Evolutionary conservation across 2,888 invertebrate genomes (phyloP).

Genomic region (Malachius bipustulatus): DNA sequence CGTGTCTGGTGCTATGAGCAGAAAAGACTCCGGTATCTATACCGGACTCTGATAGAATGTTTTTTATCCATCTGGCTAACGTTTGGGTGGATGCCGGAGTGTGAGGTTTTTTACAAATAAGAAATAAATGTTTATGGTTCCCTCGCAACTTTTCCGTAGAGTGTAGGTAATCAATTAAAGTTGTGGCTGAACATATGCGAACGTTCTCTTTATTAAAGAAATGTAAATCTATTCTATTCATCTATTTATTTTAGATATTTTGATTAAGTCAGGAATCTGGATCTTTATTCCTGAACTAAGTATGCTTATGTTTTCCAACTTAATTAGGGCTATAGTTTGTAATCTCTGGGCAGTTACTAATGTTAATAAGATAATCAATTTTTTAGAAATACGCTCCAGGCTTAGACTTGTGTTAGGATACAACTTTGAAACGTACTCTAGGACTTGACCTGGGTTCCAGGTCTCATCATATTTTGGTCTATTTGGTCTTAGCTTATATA

Average conservation of each 20-base stretch:
- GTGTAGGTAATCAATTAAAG: not conserved
- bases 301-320: not conserved
- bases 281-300: not conserved
- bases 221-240: not conserved
- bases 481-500: slow-evolving; percentile 18
- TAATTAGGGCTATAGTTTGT: slow-evolving; percentile 14
- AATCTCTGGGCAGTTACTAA: slow-evolving; percentile 18
- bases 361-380: slow-evolving; percentile 15
- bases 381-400: slow-evolving; percentile 13
- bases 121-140: not conserved
- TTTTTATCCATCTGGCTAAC: not conserved
- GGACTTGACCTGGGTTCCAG: slow-evolving; percentile 21
- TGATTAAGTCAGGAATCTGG: not conserved
- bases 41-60: not conserved
- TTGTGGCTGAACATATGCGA: not conserved
- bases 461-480: slow-evolving; percentile 19
- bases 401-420: slow-evolving; percentile 7
- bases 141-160: not conserved
- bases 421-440: slow-evolving; percentile 17
- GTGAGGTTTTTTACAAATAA: not conserved
- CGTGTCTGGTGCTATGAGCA: not conserved
- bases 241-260: not conserved
- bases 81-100: not conserved
- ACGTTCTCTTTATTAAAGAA: not conserved
- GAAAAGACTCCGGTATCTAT: not conserved